These are phyloP conservation scores for Apeltes quadracus DNA, from an alignment of 2,113 vertebrate species.

Conservation along the genomic window DNA sequence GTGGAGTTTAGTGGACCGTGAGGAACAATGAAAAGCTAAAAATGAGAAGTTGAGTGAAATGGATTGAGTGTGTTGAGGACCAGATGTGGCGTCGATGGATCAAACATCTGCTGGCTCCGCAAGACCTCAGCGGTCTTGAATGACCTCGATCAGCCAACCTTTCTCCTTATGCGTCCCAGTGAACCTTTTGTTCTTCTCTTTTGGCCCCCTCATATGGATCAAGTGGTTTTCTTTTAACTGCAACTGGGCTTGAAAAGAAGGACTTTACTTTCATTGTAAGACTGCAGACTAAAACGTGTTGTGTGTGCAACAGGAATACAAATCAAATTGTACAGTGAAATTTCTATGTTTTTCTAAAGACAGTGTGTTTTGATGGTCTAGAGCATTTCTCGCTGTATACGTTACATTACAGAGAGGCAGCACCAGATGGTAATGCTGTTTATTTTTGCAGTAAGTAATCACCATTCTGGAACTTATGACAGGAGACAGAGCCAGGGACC, in stretches of 20 bases:
- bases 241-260: constrained; percentile 16
- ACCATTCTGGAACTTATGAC: constrained; percentile 71
- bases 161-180: constrained; percentile 31
- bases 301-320: neutral
- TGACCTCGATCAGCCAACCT: constrained; percentile 50
- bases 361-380: constrained; percentile 77
- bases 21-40: constrained; percentile 76
- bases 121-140: constrained; percentile 56
- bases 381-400: constrained; percentile 72
- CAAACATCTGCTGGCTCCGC: constrained; percentile 73
- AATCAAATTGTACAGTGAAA: constrained; percentile 24
- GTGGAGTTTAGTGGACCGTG: constrained; percentile 69
- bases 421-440: constrained; percentile 78
- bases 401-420: constrained; percentile 70
- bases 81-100: constrained; percentile 75
- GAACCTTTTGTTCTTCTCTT: constrained; percentile 52
- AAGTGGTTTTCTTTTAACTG: constrained; percentile 3
- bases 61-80: constrained; percentile 67
- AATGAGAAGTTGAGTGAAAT: constrained; percentile 70
- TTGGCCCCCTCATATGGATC: constrained; percentile 22
- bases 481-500: constrained; percentile 69
- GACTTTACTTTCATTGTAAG: constrained; percentile 1
- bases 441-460: constrained; percentile 79
- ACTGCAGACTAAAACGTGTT: constrained; percentile 18
- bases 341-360: constrained; percentile 24